phyloP scores from a whole-genome alignment of 2,797 vertebrate species.

The Botia almorhae region DNA sequence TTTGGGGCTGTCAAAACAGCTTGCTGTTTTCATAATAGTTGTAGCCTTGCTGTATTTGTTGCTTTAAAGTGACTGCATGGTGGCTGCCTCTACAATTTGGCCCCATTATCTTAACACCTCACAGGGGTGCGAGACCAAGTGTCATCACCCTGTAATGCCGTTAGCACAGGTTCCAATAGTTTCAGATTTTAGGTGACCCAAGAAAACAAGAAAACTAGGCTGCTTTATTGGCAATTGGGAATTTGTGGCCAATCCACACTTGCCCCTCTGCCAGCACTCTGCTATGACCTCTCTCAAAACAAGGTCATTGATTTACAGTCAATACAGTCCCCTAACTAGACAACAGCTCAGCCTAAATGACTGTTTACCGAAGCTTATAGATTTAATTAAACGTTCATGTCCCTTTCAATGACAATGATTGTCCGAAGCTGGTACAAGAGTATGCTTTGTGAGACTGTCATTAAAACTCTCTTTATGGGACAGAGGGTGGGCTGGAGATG shows the following conservation, averaged over 20 bases:
- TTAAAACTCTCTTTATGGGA: slow-evolving; percentile 61
- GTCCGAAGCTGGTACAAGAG: slow-evolving; percentile 55
- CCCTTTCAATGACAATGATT: slow-evolving; percentile 58
- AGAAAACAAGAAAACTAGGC: neutral
- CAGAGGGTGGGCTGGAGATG: slow-evolving; percentile 24
- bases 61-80: slow-evolving; percentile 57
- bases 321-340: slow-evolving; percentile 44
- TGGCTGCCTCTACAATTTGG: slow-evolving; percentile 22
- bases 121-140: slow-evolving; percentile 37
- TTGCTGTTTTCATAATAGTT: slow-evolving; percentile 52
- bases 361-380: slow-evolving; percentile 55
- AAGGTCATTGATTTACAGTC: slow-evolving; percentile 28
- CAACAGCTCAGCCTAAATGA: slow-evolving; percentile 50
- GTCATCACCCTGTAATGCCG: neutral
- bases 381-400: slow-evolving; percentile 54
- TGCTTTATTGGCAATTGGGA: slow-evolving; percentile 29
- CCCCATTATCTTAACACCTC: slow-evolving; percentile 29
- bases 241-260: slow-evolving; percentile 3
- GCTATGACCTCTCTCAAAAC: slow-evolving; percentile 21
- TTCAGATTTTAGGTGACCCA: too few relatives aligned
- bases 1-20: slow-evolving; percentile 45
- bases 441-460: slow-evolving; percentile 61
- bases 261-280: slow-evolving; percentile 24
- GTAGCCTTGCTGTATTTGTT: slow-evolving; percentile 40
- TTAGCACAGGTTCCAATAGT: slow-evolving; percentile 26